These are phyloP conservation scores for Masnerella sp. DNA, from an alignment of 2,888 invertebrate genomes.

Conservation along the genomic window DNA sequence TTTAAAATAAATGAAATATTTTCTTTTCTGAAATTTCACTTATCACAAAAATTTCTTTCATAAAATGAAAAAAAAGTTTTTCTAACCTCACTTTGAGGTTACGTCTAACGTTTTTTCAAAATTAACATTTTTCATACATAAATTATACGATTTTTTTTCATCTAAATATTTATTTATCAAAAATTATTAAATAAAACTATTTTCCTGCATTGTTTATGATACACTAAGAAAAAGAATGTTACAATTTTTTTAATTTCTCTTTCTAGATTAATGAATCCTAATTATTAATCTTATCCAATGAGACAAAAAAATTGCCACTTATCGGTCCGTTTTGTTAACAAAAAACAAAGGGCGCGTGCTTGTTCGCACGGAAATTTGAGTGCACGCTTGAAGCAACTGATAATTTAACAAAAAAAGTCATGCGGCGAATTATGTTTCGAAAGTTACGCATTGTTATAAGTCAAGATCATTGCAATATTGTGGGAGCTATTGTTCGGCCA, in stretches of 20 bases:
- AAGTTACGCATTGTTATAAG: conserved; percentile 20
- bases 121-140: too few relatives aligned
- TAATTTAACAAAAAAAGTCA: conserved; percentile 25
- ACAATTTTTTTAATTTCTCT: too few relatives aligned
- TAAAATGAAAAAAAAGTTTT: too few relatives aligned
- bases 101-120: too few relatives aligned
- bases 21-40: too few relatives aligned
- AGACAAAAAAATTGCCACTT: background rate
- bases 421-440: conserved; percentile 15
- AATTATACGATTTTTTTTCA: too few relatives aligned
- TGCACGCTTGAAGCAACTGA: background rate
- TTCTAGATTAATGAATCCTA: background rate
- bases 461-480: conserved; percentile 15
- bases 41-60: too few relatives aligned
- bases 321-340: background rate
- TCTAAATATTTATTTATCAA: too few relatives aligned
- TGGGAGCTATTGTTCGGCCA: conserved; percentile 16
- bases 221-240: background rate
- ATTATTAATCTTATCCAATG: conserved; percentile 5
- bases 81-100: too few relatives aligned
- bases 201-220: too few relatives aligned
- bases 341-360: conserved; percentile 16
- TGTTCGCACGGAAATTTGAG: conserved; percentile 34
- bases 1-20: too few relatives aligned
- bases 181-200: too few relatives aligned